Percentiles rank a stretch among this genome's conserved stretches.
Evolutionary conservation across 2,113 vertebrate genomes (phyloP).

Genomic region (Oreocharis arfaki): DNA sequence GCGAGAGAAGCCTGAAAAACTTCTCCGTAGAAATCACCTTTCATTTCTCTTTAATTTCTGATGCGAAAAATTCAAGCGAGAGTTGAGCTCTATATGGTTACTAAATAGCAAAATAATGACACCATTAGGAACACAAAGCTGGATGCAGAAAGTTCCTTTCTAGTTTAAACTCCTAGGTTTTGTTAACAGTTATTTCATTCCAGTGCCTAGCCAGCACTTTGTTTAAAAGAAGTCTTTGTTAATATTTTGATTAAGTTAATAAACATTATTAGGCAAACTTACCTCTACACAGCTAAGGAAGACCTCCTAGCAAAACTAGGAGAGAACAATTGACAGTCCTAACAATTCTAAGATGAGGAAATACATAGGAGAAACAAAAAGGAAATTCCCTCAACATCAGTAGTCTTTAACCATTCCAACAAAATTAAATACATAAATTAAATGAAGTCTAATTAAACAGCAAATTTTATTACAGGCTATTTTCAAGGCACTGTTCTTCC

Average conservation of each 20-base stretch:
- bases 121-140: neutral
- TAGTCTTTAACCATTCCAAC: neutral
- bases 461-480: slow-evolving; percentile 5
- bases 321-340: neutral
- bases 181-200: slow-evolving; percentile 44
- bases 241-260: slow-evolving; percentile 51
- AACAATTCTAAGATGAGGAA: neutral
- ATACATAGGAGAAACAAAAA: neutral
- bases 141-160: neutral
- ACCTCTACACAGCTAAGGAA: neutral
- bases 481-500: slow-evolving; percentile 17
- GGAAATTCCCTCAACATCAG: neutral
- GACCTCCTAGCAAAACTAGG: slow-evolving; percentile 4
- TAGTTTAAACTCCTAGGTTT: neutral
- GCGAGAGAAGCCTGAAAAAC: neutral
- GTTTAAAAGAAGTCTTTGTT: slow-evolving; percentile 52
- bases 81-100: neutral
- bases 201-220: slow-evolving; percentile 4
- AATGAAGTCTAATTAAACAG: slow-evolving; percentile 35
- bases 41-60: neutral
- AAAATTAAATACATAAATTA: slow-evolving; percentile 46
- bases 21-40: neutral
- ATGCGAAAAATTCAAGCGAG: neutral
- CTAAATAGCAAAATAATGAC: neutral
- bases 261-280: slow-evolving; percentile 42